Percentiles rank a stretch among this genome's conserved stretches.
Evolutionary conservation across 2,797 vertebrate genomes (phyloP).

Genomic region (Siniperca undulata): DNA sequence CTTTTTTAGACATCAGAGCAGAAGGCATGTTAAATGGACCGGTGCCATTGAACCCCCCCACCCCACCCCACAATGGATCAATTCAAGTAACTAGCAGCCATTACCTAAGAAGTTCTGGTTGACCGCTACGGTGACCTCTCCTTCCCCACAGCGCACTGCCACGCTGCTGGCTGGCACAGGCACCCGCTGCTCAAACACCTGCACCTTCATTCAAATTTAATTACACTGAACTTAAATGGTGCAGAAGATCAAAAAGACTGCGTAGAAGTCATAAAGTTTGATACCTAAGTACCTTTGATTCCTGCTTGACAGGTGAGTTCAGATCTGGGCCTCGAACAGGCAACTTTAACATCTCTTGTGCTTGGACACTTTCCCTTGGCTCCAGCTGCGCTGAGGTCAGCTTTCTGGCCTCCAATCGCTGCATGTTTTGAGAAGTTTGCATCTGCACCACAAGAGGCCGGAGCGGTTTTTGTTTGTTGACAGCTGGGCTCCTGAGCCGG

Average conservation of each 20-base stretch:
- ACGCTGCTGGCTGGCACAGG: slow-evolving; percentile 63
- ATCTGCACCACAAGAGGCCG: neutral
- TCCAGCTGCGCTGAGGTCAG: slow-evolving; percentile 28
- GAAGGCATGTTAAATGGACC: slow-evolving; percentile 20
- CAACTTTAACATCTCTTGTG: neutral
- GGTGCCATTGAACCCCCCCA: no score
- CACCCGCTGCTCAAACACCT: slow-evolving; percentile 33
- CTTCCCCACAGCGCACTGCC: slow-evolving; percentile 63
- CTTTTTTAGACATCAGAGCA: slow-evolving; percentile 20
- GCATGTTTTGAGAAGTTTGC: neutral
- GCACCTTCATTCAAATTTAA: slow-evolving; percentile 33
- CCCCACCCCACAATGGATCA: neutral
- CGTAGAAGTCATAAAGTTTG: neutral
- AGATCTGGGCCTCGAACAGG: slow-evolving; percentile 28
- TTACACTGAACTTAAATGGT: neutral
- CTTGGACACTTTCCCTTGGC: fast-evolving
- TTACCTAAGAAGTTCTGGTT: slow-evolving; percentile 80
- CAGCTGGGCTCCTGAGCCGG: slow-evolving; percentile 43
- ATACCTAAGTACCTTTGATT: slow-evolving; percentile 61
- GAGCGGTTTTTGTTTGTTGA: neutral
- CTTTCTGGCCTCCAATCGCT: neutral
- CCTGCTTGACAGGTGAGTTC: slow-evolving; percentile 30
- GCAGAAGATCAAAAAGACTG: neutral
- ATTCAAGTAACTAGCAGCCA: neutral
- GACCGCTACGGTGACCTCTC: slow-evolving; percentile 68